A percentile compares a stretch with the other conserved stretches of the same genome.
phyloP scores from a whole-genome alignment of 2,888 invertebrate genomes.

The Hemithea aestivaria region DNA sequence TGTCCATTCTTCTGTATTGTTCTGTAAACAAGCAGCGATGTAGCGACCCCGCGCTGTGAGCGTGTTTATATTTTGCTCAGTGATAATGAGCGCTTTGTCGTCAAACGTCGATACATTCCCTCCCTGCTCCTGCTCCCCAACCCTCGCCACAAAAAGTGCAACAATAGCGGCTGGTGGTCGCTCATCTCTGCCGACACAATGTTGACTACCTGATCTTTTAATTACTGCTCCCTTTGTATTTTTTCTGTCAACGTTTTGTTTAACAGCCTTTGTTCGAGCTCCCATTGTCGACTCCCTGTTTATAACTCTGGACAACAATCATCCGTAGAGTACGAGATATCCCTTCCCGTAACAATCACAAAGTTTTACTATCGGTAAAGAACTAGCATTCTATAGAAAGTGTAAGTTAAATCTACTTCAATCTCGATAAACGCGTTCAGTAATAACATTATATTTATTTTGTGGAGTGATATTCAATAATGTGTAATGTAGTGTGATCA shows the following conservation, averaged over 20 bases:
- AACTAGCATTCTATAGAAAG: background rate
- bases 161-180: slow-evolving; percentile 40
- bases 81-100: background rate
- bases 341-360: background rate
- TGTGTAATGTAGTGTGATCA: slow-evolving; percentile 10
- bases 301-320: slow-evolving; percentile 15
- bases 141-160: slow-evolving; percentile 11
- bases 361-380: background rate
- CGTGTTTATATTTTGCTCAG: no score
- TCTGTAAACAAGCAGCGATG: slow-evolving; percentile 1
- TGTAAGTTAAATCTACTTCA: background rate
- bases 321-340: slow-evolving; percentile 20
- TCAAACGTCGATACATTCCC: slow-evolving; percentile 27
- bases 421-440: background rate
- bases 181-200: slow-evolving; percentile 23
- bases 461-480: slow-evolving; percentile 17
- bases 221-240: slow-evolving; percentile 48
- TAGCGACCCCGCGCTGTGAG: no score
- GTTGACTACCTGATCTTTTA: slow-evolving; percentile 59
- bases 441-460: background rate
- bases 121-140: slow-evolving; percentile 8
- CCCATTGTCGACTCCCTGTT: slow-evolving; percentile 26
- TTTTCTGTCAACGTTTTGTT: slow-evolving; percentile 37
- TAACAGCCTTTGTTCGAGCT: slow-evolving; percentile 30
- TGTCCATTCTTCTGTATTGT: slow-evolving; percentile 30